These are phyloP conservation scores for Mesorhabditis belari DNA, from an alignment of 2,888 invertebrate species.

Conservation along the genomic window DNA sequence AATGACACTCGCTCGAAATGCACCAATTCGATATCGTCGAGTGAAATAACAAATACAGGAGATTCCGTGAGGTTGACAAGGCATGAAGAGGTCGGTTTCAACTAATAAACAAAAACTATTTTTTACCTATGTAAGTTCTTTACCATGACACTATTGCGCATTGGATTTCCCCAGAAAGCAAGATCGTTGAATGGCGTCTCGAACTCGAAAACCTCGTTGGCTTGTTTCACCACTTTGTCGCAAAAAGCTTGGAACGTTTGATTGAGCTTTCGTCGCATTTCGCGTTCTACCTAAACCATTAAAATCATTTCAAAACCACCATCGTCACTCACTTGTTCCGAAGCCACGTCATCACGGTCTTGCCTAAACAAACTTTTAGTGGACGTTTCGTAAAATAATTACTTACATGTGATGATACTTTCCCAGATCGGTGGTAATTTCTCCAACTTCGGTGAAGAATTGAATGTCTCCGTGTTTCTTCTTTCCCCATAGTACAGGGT, in stretches of 20 bases:
- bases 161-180: constrained; percentile 94
- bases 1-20: constrained; percentile 99
- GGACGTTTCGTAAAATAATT: constrained; percentile 79
- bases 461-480: constrained; percentile 78
- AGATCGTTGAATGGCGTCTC: constrained; percentile 96
- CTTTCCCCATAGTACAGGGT: constrained; percentile 98
- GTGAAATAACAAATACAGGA: constrained; percentile 96
- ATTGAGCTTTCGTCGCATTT: constrained; percentile 88
- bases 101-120: constrained; percentile 51
- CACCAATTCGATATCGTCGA: constrained; percentile 84
- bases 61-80: constrained; percentile 94
- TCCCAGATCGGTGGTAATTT: too few relatives aligned
- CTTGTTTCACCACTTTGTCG: constrained; percentile 84
- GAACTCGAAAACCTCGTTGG: constrained; percentile 93
- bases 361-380: too few relatives aligned
- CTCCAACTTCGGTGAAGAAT: constrained; percentile 98
- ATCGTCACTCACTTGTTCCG: constrained; percentile 70
- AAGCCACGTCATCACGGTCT: constrained; percentile 93
- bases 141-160: constrained; percentile 64
- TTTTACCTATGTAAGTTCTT: too few relatives aligned
- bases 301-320: neutral
- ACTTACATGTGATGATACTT: too few relatives aligned
- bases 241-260: constrained; percentile 96
- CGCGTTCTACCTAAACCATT: constrained; percentile 71
- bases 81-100: constrained; percentile 96